Conservation (phyloP, 1,140 invertebrate genomes). For the Tachypleus tridentatus region DNA sequence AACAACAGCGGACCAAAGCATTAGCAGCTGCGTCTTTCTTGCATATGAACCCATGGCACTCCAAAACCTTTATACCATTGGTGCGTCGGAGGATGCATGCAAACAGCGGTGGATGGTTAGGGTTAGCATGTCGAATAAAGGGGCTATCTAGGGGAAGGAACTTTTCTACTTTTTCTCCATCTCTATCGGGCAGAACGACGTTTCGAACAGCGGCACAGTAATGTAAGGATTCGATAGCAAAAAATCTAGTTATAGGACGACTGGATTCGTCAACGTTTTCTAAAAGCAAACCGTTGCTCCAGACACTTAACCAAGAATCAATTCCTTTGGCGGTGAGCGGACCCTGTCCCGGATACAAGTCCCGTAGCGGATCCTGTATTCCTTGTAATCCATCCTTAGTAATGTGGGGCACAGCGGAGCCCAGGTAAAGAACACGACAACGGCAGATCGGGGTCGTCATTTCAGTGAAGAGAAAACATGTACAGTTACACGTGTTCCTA, state of each 20-base stretch:
- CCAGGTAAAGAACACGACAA: constrained; percentile 94
- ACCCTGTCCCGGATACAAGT: constrained; percentile 91
- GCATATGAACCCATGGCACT: constrained; percentile 98
- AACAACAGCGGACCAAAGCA: constrained; percentile 83
- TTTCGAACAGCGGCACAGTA: constrained; percentile 95
- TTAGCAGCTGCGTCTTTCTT: constrained; percentile 89
- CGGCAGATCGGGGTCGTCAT: constrained; percentile 76
- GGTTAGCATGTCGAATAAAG: constrained; percentile 64
- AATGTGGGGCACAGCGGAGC: constrained; percentile 90
- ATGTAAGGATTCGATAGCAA: constrained; percentile 90
- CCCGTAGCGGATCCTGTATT: constrained; percentile 90
- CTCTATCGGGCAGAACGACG: constrained; percentile 44
- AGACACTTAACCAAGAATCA: constrained; percentile 93
- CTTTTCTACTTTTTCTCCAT: constrained; percentile 45
- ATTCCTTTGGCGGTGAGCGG: constrained; percentile 65
- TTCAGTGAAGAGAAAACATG: no score
- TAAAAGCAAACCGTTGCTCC: constrained; percentile 91
- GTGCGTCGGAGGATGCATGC: constrained; percentile 89
- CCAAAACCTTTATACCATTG: constrained; percentile 94
- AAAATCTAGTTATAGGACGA: constrained; percentile 89
- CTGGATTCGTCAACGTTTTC: constrained; percentile 94
- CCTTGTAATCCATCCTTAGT: constrained; percentile 95
- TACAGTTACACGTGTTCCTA: no score
- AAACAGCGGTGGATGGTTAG: constrained; percentile 80
- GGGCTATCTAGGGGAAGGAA: constrained; percentile 94